These are phyloP conservation scores for Epizoanthus stellaris DNA, from an alignment of 92 coral and sea anemone genomes.

Conservation along the genomic window DNA sequence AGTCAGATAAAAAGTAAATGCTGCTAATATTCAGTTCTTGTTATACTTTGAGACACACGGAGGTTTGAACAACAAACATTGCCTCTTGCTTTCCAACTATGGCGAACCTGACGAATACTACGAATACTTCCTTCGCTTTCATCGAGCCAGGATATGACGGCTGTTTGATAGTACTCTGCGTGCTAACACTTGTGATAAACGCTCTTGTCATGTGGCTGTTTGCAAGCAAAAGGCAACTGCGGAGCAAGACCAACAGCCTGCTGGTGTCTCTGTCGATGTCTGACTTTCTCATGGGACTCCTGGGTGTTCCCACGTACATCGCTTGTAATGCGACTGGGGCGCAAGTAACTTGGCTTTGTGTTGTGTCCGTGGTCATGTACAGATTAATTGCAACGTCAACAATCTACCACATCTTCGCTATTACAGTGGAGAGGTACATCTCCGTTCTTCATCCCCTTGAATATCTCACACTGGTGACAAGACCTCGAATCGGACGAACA, in stretches of 20 bases:
- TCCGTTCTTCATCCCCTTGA: conserved; percentile 86
- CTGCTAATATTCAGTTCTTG: not conserved
- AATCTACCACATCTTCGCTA: conserved; percentile 88
- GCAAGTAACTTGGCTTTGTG: conserved; percentile 65
- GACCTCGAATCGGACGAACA: conserved; percentile 64
- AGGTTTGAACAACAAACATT: no score
- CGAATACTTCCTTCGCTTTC: conserved; percentile 31
- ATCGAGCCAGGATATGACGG: conserved; percentile 71
- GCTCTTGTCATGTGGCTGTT: conserved; percentile 71
- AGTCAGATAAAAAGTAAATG: not conserved
- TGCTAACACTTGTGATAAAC: conserved; percentile 68
- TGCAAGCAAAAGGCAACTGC: conserved; percentile 60
- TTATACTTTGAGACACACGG: not conserved
- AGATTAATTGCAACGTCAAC: conserved; percentile 94
- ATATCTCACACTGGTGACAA: conserved; percentile 79
- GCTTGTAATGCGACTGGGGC: conserved; percentile 72
- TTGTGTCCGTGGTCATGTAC: conserved; percentile 80
- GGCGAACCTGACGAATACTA: conserved; percentile 3
- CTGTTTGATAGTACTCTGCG: conserved; percentile 67
- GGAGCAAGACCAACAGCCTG: conserved; percentile 83
- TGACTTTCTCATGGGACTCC: conserved; percentile 79
- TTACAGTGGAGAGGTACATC: conserved; percentile 91
- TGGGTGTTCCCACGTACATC: conserved; percentile 74
- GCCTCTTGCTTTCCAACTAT: not conserved
- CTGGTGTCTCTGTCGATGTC: conserved; percentile 75